Evolutionary conservation across 2,888 invertebrate genomes (phyloP).

Genomic region (Tinea trinotella): DNA sequence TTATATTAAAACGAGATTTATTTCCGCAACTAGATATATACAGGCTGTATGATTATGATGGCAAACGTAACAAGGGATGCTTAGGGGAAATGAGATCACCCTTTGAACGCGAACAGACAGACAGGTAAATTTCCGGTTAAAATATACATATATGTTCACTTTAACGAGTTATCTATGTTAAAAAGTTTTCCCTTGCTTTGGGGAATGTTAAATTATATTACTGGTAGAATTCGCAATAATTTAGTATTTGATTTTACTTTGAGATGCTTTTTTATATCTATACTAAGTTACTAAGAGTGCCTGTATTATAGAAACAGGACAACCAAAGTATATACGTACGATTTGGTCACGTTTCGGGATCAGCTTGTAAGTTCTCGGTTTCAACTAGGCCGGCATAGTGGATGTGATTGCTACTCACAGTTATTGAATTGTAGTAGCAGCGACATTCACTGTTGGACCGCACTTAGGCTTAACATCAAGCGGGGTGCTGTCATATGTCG

Average conservation of each 20-base stretch:
- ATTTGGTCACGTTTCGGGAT: too few species aligned
- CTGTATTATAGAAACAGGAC: too few species aligned
- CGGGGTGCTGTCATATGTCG: too few species aligned
- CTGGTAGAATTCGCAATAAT: background rate
- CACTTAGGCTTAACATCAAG: too few species aligned
- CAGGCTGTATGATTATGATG: constrained; percentile 14
- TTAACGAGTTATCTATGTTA: background rate
- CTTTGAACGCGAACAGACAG: constrained; percentile 16
- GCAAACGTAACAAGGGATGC: constrained; percentile 13
- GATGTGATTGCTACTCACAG: too few species aligned
- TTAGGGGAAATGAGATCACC: constrained; percentile 17
- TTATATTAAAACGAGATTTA: background rate
- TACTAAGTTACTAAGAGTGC: too few species aligned
- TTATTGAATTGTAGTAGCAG: too few species aligned
- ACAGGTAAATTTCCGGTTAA: constrained; percentile 12
- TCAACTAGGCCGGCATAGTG: too few species aligned
- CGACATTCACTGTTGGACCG: too few species aligned
- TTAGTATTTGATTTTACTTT: background rate
- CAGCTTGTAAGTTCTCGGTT: too few species aligned
- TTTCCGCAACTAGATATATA: constrained; percentile 12
- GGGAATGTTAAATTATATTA: background rate
- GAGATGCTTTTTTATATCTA: background rate
- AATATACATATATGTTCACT: background rate
- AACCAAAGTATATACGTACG: too few species aligned
- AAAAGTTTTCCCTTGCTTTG: background rate